phyloP scores from a whole-genome alignment of 2,113 vertebrate genomes.

The human region GRCh38 chr5:80225501-80226000 shows the following conservation, averaged over 20 bases:
- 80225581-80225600: background rate
- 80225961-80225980: background rate
- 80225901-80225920: background rate
- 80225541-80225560: background rate
- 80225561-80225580: background rate
- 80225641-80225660: background rate
- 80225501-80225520: background rate
- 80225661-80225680: background rate
- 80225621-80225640: background rate
- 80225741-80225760: background rate
- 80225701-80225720: background rate
- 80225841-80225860: background rate
- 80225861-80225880: background rate
- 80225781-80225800: background rate
- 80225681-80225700: background rate
- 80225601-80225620: background rate
- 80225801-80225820: background rate
- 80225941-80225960: background rate
- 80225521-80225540: background rate
- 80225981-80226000: background rate
- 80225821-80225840: background rate
- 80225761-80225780: background rate
- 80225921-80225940: background rate
- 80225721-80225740: fast-evolving
- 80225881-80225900: background rate